These are phyloP conservation scores for Meriones unguiculatus DNA, from an alignment of 2,113 vertebrate genomes.

Conservation along the genomic window DNA sequence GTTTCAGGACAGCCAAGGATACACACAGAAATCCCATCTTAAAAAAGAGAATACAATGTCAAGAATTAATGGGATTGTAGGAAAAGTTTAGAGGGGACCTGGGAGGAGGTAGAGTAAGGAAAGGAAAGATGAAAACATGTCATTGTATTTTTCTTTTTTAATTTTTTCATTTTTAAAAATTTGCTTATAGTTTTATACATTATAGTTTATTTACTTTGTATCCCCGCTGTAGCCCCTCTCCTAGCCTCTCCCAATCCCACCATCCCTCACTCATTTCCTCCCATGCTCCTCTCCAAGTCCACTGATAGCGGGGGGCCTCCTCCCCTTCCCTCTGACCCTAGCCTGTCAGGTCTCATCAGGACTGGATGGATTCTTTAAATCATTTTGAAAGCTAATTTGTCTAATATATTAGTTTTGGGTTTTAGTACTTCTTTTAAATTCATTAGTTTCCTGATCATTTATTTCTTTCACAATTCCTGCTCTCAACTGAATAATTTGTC, in stretches of 20 bases:
- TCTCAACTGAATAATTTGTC: conserved; percentile 54
- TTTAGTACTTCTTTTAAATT: background rate
- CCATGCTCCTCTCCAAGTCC: too few relatives aligned
- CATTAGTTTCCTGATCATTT: background rate
- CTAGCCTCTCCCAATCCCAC: too few relatives aligned
- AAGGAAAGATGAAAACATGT: background rate
- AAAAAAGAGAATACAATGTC: background rate
- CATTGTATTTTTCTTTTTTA: background rate
- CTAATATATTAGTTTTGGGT: background rate
- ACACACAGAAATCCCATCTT: background rate
- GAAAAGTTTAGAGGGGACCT: too few relatives aligned
- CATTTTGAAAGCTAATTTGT: background rate
- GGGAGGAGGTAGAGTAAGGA: background rate
- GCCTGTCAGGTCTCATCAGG: too few relatives aligned
- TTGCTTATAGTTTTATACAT: too few relatives aligned
- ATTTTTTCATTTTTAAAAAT: too few relatives aligned
- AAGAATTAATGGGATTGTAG: background rate
- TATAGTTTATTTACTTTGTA: too few relatives aligned
- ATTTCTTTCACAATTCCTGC: conserved; percentile 36
- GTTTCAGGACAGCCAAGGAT: background rate
- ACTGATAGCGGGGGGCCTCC: too few relatives aligned
- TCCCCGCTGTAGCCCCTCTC: too few relatives aligned
- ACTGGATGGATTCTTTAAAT: background rate
- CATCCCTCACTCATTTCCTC: too few relatives aligned
- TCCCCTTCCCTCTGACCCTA: too few relatives aligned